Base-by-base conservation (phyloP, 2,797 vertebrate species). In the Leptatherina wallacei region DNA sequence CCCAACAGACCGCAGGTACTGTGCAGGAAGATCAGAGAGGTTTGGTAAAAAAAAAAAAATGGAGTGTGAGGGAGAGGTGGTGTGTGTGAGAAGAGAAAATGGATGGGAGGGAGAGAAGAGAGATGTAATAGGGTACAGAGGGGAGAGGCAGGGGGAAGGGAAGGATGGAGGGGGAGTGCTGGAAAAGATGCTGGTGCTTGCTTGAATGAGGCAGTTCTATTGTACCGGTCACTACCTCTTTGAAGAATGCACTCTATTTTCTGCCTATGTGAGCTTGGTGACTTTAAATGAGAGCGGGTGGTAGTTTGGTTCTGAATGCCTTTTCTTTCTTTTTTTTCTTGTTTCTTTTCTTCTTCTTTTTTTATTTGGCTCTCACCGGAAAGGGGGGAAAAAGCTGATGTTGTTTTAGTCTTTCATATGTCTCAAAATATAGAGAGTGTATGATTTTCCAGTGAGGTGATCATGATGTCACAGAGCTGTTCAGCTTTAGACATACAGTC, bases 141-240 rank as follows among this genome's bases (percentile, higher is more conserved):
- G 90, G 90, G 90, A 91, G 89, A 91, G 89, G 92, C 91, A 92
- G 91, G 89, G 87, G 90, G 90, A 91, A 92, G 92, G 90, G 89
- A 89, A 86, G 89, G 88, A 89, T 81, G 68, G 77, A 91, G 78
- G 82, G 85, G 90, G 86, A 81, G 83, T 71, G 78, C 84, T 88
- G 82, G 42, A 65, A 83, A 90, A 88, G 88, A 91, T 91, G 88
- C 89, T 84, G 85, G 85, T 89, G 79, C 85, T 73, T 71, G 88
- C 75, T 83, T 85, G 81, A 92, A 90, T 78, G 67, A 89, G 85
- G 80, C 80, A 78, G 81, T 82, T 72, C 77, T 83, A 85, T 92
- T 89, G 82, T 90, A 89, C 78, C 63, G 82, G 87, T 81, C 75
- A 90, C 85, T 69, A 73, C 89, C 89, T 89, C 76, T 79, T 82